Conservation (phyloP, 1,140 invertebrate genomes). For the Protaetia brevitarsis region DNA sequence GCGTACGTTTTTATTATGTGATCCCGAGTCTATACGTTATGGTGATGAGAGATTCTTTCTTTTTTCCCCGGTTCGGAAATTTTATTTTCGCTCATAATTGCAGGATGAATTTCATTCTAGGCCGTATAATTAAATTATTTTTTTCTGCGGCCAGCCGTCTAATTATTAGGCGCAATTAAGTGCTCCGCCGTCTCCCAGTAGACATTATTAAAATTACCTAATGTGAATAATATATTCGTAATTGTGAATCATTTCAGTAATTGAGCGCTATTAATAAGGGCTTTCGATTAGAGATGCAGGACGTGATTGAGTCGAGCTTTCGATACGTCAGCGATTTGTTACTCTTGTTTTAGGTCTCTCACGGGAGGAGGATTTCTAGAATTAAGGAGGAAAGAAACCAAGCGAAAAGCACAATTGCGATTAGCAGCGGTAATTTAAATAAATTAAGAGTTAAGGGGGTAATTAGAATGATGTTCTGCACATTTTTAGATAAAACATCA, state of each 20-base stretch:
- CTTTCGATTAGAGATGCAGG: constrained; percentile 6
- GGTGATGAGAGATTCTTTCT: constrained; percentile 1
- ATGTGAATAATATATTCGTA: constrained; percentile 18
- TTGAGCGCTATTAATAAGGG: constrained; percentile 7
- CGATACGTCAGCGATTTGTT: constrained; percentile 2
- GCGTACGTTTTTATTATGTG: constrained; percentile 6
- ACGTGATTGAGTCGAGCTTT: not conserved
- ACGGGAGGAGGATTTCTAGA: too few relatives aligned
- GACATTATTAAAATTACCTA: constrained; percentile 17
- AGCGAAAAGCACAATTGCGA: too few relatives aligned
- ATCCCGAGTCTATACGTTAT: not conserved
- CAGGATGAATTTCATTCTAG: constrained; percentile 1
- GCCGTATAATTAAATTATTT: constrained; percentile 17
- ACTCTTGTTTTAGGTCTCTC: not conserved
- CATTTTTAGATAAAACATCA: too few relatives aligned
- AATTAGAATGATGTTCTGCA: too few relatives aligned
- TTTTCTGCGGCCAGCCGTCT: not conserved
- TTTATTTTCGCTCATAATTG: constrained; percentile 17
- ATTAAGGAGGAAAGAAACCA: too few relatives aligned
- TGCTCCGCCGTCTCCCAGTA: not conserved
- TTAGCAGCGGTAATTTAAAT: too few relatives aligned
- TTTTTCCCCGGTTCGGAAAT: not conserved
- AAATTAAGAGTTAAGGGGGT: too few relatives aligned
- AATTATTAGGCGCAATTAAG: constrained; percentile 8
- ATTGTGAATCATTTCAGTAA: constrained; percentile 12